Evolutionary conservation across 1,140 invertebrate species (phyloP), one percentile per base, ranked within the genome.

Genomic region (Pomacea maculata): DNA sequence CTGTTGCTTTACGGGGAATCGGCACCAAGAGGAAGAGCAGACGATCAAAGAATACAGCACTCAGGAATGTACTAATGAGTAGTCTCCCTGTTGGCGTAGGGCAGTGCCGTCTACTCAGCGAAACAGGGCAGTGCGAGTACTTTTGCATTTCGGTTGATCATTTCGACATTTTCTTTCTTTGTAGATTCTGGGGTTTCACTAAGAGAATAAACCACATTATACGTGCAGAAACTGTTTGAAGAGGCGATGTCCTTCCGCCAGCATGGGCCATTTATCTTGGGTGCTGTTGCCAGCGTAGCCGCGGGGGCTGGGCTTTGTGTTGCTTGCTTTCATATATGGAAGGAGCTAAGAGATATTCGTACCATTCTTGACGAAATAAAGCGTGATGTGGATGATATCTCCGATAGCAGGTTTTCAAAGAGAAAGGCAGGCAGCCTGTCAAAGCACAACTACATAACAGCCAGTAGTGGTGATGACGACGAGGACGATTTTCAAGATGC

Each of bases 401-500:
- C n/a, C n/a, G 21, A 63, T 25, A 57, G 21, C 29, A 65, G 15
- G 64, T 45, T 21, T n/a, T 70, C 84, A 15, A 83, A 81, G 57
- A 82, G 84, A n/a, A 85, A 85, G 57, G 80, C 75, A 70, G 78
- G 81, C 57, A 81, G 70, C 45, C 61, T 78, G 19, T 73, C 83
- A 12, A 82, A 82, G 19, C 82, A 81, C 54, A 83, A 82, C 63
- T 86, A 81, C 55, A 73, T 83, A 1, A 78, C 80, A 29, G 80
- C 84, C 67, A 84, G 83, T 55, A 87, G 86, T 71, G 83, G 81
- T 54, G 86, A 84, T 19, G 86, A 86, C 34, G 86, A 86, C n/a
- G 86, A 87, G 64, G 83, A 83, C 15, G 85, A 84, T 21, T 87
- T 84, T 82, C 85, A 85, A 71, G 85, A 87, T 75, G 83, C 83